Conservation (phyloP, 2,888 invertebrate genomes). For the Cataglyphis albicans region DNA sequence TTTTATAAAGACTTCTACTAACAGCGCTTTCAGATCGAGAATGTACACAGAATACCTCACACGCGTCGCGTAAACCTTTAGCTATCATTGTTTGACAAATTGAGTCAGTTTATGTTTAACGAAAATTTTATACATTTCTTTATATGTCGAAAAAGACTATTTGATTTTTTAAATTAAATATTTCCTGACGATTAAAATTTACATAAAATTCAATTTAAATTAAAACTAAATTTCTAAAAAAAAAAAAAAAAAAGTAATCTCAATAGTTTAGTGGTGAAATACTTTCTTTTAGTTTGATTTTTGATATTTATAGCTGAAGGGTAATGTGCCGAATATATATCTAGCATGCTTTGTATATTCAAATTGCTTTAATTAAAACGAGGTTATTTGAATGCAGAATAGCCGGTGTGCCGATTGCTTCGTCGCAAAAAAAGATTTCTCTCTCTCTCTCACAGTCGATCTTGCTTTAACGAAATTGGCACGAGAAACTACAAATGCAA, state of each 20-base stretch:
- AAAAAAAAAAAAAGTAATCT: background rate
- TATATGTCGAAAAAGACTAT: background rate
- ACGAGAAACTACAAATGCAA: slow-evolving; percentile 8
- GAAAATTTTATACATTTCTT: background rate
- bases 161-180: background rate
- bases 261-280: background rate
- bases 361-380: slow-evolving; percentile 47
- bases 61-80: slow-evolving; percentile 10
- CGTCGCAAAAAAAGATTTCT: background rate
- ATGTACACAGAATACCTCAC: slow-evolving; percentile 14
- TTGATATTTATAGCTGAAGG: slow-evolving; percentile 14
- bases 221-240: background rate
- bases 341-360: background rate
- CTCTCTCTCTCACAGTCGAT: background rate
- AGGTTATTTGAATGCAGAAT: slow-evolving; percentile 37
- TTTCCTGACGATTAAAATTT: background rate
- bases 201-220: slow-evolving; percentile 9
- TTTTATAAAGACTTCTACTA: slow-evolving; percentile 45
- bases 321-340: slow-evolving; percentile 12
- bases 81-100: slow-evolving; percentile 26
- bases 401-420: slow-evolving; percentile 14
- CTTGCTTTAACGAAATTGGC: slow-evolving; percentile 44
- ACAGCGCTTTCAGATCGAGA: slow-evolving; percentile 20
- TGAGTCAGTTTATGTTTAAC: background rate
- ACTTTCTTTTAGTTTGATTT: background rate